Conservation (phyloP, 2,797 vertebrate genomes). For the Spondyliosoma cantharus region DNA sequence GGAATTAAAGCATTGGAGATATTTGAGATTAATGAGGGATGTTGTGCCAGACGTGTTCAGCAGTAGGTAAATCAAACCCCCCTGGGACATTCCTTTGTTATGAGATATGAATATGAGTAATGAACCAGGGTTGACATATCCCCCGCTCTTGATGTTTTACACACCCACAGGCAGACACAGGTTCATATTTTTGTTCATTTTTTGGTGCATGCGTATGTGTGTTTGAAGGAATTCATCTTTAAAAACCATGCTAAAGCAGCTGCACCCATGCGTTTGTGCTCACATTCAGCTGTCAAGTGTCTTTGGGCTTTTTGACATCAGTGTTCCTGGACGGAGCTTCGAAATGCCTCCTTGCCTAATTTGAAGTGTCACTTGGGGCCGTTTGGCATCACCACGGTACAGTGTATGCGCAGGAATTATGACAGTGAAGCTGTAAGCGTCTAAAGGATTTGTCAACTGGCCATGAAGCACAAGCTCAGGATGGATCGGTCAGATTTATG, state of each 20-base stretch:
- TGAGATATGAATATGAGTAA: slow-evolving; percentile 41
- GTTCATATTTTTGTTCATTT: slow-evolving; percentile 9
- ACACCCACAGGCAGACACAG: slow-evolving; percentile 4
- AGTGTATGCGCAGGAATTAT: slow-evolving; percentile 27
- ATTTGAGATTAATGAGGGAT: slow-evolving; percentile 38
- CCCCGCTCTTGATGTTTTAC: slow-evolving; percentile 9
- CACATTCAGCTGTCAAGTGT: slow-evolving; percentile 18
- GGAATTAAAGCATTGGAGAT: slow-evolving; percentile 32
- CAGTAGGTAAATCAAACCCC: slow-evolving; percentile 47
- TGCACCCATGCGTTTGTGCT: slow-evolving; percentile 24
- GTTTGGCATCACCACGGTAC: slow-evolving; percentile 30
- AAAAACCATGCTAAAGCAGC: slow-evolving; percentile 15
- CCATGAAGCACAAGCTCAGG: slow-evolving; percentile 31
- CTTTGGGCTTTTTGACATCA: slow-evolving; percentile 41
- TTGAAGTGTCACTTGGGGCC: slow-evolving; percentile 48
- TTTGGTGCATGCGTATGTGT: neutral
- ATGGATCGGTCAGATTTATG: slow-evolving; percentile 23
- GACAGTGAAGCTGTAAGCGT: slow-evolving; percentile 26
- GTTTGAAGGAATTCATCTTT: slow-evolving; percentile 11
- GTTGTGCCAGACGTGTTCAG: slow-evolving; percentile 18
- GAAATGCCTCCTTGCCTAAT: slow-evolving; percentile 44
- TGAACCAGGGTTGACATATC: slow-evolving; percentile 15
- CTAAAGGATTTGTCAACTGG: slow-evolving; percentile 33
- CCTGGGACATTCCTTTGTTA: slow-evolving; percentile 31
- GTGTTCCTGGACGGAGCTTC: slow-evolving; percentile 32